Base-by-base conservation (phyloP, 2,888 invertebrate genomes). In the Neoitamus cyanurus region DNA sequence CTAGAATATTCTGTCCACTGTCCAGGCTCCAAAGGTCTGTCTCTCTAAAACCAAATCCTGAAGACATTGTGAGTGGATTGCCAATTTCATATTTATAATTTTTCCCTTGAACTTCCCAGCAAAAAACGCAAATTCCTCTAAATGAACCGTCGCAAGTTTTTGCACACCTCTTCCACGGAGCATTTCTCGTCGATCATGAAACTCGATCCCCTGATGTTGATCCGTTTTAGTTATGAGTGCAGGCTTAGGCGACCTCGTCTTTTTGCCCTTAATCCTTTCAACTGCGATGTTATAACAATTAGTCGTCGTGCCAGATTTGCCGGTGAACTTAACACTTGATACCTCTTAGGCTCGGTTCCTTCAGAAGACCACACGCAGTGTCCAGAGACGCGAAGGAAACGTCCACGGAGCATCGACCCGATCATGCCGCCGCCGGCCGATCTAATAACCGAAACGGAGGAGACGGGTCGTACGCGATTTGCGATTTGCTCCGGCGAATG, bases 231-330 rank as follows among this genome's bases (percentile, higher is more conserved):
- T 80, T 80, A 80, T 80, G 80, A 80, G 58, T 34, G 68, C 34
- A 68, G 58, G 68, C 80, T 80, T 68, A 80, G 68, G 34, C n/a
- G 15, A 58, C 34, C 34, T 78, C 46, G 5, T 78, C 48, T 46
- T 78, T 78, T 77, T 36, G 42, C 28, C 20, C 77, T 48, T 48
- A 80, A 80, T 68, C 80, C 68, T 31, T 58, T 80, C 80, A 80
- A 58, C 80, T 80, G 80, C 58, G 80, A 80, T 80, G 80, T 80
- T 80, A 80, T 58, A 80, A 68, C 80, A 80, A 80, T 80, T 80
- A 80, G 80, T 80, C 80, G 80, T 68, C 80, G 80, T 80, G 80
- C 58, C 68, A 34, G 80, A 80, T 80, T 80, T 80, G 58, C 68
- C 34, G 31, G 36, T 4, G 68, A 68, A 58, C 58, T 68, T 80